Evolutionary conservation across 1,140 invertebrate species (phyloP).

Genomic region (Ctenoplectra terminalis): DNA sequence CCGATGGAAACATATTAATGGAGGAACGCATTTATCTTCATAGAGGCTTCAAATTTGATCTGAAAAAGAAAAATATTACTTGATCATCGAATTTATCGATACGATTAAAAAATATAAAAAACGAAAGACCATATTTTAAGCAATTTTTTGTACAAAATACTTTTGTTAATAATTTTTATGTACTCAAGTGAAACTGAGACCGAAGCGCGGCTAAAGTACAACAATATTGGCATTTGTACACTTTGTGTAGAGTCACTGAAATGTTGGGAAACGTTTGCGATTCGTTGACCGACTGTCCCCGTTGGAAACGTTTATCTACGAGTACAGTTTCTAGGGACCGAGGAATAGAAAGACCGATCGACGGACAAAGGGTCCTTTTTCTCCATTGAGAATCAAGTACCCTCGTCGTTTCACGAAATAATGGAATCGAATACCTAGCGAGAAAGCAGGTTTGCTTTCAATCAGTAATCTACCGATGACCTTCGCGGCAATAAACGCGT

Average conservation of each 20-base stretch:
- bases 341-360: not conserved
- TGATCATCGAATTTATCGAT: too few species aligned
- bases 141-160: too few species aligned
- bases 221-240: not conserved
- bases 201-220: not conserved
- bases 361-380: not conserved
- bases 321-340: not conserved
- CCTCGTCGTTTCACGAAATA: not conserved
- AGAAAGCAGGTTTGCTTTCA: not conserved
- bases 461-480: not conserved
- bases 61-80: too few species aligned
- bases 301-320: not conserved
- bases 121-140: too few species aligned
- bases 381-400: not conserved
- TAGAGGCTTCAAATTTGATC: not conserved
- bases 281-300: conserved; percentile 15
- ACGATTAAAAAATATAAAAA: too few species aligned
- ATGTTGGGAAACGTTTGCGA: conserved; percentile 24
- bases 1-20: not conserved
- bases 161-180: not conserved
- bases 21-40: not conserved
- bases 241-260: not conserved
- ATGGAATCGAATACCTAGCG: not conserved
- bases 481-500: not conserved
- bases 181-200: conserved; percentile 21